phyloP scores from a whole-genome alignment of 2,888 invertebrate species.

The Sarcophaga subvicina region DNA sequence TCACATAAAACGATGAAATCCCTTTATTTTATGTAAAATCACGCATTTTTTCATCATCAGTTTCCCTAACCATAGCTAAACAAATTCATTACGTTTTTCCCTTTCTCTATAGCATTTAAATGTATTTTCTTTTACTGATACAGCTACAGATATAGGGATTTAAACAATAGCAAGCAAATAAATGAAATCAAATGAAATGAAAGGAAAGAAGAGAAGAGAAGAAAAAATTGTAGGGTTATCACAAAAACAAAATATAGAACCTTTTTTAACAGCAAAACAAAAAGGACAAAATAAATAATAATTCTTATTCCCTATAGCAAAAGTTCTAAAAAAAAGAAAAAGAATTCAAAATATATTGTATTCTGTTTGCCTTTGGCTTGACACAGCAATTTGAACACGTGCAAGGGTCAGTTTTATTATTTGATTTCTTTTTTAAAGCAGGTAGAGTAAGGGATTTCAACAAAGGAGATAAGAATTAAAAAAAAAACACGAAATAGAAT shows the following conservation, averaged over 20 bases:
- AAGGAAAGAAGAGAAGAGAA: constrained; percentile 5
- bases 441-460: constrained; percentile 69
- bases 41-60: constrained; percentile 35
- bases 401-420: constrained; percentile 76
- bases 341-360: constrained; percentile 40
- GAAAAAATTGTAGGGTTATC: constrained; percentile 46
- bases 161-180: neutral
- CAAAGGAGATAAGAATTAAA: constrained; percentile 21
- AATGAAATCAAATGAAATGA: neutral
- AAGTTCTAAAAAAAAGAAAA: constrained; percentile 11
- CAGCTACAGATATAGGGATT: neutral
- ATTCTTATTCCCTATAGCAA: neutral
- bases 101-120: constrained; percentile 8
- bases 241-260: constrained; percentile 10
- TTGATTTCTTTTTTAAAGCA: constrained; percentile 64
- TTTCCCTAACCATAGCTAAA: constrained; percentile 31
- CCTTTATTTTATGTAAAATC: constrained; percentile 43
- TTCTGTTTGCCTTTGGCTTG: constrained; percentile 54
- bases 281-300: neutral
- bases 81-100: constrained; percentile 22
- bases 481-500: constrained; percentile 22
- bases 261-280: neutral
- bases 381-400: constrained; percentile 76
- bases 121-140: constrained; percentile 27
- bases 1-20: neutral